A percentile compares a stretch with the other conserved stretches of the same genome.
phyloP scores from a whole-genome alignment of 92 coral and sea anemone species.

The Anthopleura xanthogrammica region DNA sequence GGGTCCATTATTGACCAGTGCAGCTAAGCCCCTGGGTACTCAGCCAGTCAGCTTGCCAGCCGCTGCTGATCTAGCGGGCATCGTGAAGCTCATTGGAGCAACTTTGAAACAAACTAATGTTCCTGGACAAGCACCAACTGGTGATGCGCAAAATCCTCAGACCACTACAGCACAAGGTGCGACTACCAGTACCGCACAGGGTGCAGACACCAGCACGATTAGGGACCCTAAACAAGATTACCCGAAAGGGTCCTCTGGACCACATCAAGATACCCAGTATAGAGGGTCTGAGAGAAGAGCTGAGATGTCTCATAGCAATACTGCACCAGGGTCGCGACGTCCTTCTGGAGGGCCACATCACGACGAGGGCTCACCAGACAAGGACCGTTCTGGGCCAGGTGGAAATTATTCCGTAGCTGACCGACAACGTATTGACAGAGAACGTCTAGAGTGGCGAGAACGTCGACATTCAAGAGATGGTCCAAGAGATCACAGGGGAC shows the following conservation, averaged over 20 bases:
- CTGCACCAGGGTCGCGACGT: background rate
- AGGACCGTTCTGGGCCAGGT: background rate
- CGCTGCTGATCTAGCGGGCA: conserved; percentile 25
- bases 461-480: conserved; percentile 29
- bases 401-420: conserved; percentile 7
- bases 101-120: conserved; percentile 9
- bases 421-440: conserved; percentile 36
- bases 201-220: background rate
- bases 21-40: conserved; percentile 3
- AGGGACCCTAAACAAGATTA: background rate
- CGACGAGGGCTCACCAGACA: background rate
- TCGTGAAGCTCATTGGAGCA: conserved; percentile 23
- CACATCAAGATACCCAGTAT: background rate
- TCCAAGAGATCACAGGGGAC: conserved; percentile 14
- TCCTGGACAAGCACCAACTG: background rate
- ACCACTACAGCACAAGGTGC: background rate
- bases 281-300: background rate
- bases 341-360: conserved; percentile 4
- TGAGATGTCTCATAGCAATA: background rate
- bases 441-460: conserved; percentile 43
- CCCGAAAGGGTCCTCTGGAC: background rate
- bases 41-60: conserved; percentile 17
- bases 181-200: background rate
- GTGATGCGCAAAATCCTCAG: background rate
- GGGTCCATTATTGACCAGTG: background rate